Evolutionary conservation across 2,113 vertebrate genomes (phyloP), one percentile per base, ranked within the genome.

Genomic region (Capricornis sumatraensis): DNA sequence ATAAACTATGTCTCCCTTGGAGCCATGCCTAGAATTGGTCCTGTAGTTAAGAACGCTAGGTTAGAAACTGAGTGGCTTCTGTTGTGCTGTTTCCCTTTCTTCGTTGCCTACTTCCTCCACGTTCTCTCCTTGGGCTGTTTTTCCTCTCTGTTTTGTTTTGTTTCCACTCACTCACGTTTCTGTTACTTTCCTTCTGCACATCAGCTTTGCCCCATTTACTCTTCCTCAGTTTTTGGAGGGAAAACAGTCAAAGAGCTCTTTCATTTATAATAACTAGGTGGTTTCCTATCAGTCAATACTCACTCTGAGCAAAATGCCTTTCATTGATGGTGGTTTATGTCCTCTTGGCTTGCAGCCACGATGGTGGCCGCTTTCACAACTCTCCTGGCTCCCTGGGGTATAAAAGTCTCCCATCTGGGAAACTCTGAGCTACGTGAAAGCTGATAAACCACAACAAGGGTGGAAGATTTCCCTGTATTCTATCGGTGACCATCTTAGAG

Each of bases 311-410:
- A 2, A 89, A 62, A 89, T 40, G 62, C 93, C 50, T 91, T 76
- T 93, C 17, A 0, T 9, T 23, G 60, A 14, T 40, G 57, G 78
- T 79, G 52, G 57, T 85, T 97, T 92, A 25, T 85, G 28, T 76
- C 21, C 57, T 94, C 33, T 89, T 81, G 90, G 84, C 87, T 82
- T 10, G 47, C 84, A 87, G 96, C 90, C 30, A 4, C 74, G 12
- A 0, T 19, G 15, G 58, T 87, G 95, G 91, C 76, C 94, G 96
- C 74, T 94, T 93, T 36, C 87, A 83, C 43, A 55, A 11, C 96
- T 98, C 97, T 94, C 97, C 94, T n/a, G 93, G 79, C 84, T 92
- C 60, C 64, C 92, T 47, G 1, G 64, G n/a, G 94, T 23, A 12
- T 85, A 76, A 43, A 89, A 62, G 55, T 43, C 71, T 98, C 86